phyloP scores from a whole-genome alignment of 64 coral and sea anemone genomes.

The Porites lutea region DNA sequence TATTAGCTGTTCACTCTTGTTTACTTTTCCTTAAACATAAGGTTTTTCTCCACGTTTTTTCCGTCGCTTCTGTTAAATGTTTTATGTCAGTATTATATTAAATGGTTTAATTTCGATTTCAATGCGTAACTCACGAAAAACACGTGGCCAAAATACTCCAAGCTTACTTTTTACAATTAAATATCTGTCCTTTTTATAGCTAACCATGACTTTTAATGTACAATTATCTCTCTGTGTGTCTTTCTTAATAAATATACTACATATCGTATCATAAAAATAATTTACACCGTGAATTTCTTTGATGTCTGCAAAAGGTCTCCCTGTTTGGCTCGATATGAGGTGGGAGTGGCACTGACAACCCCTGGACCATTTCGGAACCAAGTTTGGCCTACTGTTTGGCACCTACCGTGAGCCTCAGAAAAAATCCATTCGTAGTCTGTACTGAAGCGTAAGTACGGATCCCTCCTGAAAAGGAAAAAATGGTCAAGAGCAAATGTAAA shows the following conservation, averaged over 20 bases:
- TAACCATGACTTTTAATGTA: neutral
- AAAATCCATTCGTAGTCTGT: conserved; percentile 90
- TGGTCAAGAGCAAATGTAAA: neutral
- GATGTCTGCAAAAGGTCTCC: neutral
- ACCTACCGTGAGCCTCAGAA: neutral
- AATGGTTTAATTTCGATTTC: too few species aligned
- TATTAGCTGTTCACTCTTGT: too few species aligned
- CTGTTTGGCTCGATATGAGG: neutral
- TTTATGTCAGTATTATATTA: too few species aligned
- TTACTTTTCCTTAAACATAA: too few species aligned
- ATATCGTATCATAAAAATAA: neutral
- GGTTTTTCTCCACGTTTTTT: too few species aligned
- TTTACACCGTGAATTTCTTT: neutral
- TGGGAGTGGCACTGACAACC: neutral
- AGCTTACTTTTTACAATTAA: neutral
- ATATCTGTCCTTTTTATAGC: neutral
- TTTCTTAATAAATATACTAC: conserved; percentile 6
- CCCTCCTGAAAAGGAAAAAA: conserved; percentile 70
- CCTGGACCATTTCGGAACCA: too few species aligned
- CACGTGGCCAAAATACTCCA: too few species aligned
- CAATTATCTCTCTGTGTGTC: neutral
- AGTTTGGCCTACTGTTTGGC: too few species aligned
- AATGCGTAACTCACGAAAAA: too few species aligned
- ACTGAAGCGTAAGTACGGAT: conserved; percentile 82
- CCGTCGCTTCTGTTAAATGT: too few species aligned